Evolutionary conservation across 2,888 invertebrate genomes (phyloP), one percentile per base, ranked within the genome.

Genomic region (Phoenoteleia sp.): DNA sequence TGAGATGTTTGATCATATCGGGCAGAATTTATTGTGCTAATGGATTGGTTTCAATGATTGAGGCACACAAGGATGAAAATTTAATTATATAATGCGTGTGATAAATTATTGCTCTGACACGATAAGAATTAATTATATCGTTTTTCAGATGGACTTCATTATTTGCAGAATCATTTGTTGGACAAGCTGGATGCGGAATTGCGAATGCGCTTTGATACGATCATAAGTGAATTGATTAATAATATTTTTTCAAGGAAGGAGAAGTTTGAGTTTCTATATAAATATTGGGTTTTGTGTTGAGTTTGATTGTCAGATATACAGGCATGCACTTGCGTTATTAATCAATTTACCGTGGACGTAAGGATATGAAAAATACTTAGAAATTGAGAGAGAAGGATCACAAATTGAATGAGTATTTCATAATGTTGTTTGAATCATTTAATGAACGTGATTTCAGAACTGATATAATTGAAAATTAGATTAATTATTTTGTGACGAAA

Each of bases 41-140:
- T 74, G 67, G 23, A 36, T 67, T 45, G 33, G 45, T 5, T 60
- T 62, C 27, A 19, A 29, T 69, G 39, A 60, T 64, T 67, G 15
- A 58, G 71, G 27, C 23, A 39, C 21, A 19, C 4, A 58, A 74
- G 11, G 52, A 74, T 81, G 49, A 7, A 39, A 74, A 74, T 81
- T 74, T 29, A 74, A 74, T 67, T 52, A 45, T 52, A 42, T 56
- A 72, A 62, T 42, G 47, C 36, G 64, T 33, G 17, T 33, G 33
- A 74, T 81, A n/a, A 67, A 67, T 81, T 54, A 66, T 36, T 9
- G 17, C 42, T 5, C 64, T 36, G 17, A 74, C 23, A 17, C 19
- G 74, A 81, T 72, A 80, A 67, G 19, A 58, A 25, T 39, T 52
- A 19, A 45, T 60, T 42, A n/a, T 47, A 15, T 15, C 25, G 15